These are phyloP conservation scores for Parazoanthus atlanticus DNA, from an alignment of 92 coral and sea anemone species.

Conservation along the genomic window DNA sequence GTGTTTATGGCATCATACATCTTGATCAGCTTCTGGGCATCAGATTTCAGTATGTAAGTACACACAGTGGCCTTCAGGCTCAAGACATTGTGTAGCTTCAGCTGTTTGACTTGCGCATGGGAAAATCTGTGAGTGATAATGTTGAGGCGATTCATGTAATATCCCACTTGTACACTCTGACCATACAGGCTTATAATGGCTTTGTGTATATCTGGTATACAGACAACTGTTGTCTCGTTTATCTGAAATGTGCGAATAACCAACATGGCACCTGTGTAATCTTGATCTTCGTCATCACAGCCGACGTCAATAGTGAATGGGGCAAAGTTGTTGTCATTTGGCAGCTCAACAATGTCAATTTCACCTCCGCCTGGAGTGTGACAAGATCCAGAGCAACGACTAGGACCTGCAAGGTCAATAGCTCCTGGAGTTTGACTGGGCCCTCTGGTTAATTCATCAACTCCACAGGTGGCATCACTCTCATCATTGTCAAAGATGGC, in stretches of 20 bases:
- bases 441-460: too few relatives aligned
- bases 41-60: conserved; percentile 77
- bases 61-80: conserved; percentile 83
- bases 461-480: background rate
- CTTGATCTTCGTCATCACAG: background rate
- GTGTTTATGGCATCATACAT: conserved; percentile 64
- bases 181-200: conserved; percentile 75
- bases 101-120: conserved; percentile 63
- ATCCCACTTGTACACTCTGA: conserved; percentile 85
- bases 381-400: background rate
- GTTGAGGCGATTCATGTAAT: conserved; percentile 70
- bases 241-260: conserved; percentile 70
- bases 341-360: background rate
- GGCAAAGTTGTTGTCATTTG: background rate
- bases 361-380: background rate
- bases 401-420: background rate
- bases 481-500: background rate
- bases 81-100: conserved; percentile 72
- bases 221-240: conserved; percentile 67
- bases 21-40: conserved; percentile 75
- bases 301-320: background rate
- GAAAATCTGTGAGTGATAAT: conserved; percentile 77
- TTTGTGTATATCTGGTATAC: conserved; percentile 86
- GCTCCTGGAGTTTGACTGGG: background rate
- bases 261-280: background rate